A percentile compares a stretch with the other conserved stretches of the same genome.
phyloP scores from a whole-genome alignment of 2,797 vertebrate species.

The Ceryle rudis region DNA sequence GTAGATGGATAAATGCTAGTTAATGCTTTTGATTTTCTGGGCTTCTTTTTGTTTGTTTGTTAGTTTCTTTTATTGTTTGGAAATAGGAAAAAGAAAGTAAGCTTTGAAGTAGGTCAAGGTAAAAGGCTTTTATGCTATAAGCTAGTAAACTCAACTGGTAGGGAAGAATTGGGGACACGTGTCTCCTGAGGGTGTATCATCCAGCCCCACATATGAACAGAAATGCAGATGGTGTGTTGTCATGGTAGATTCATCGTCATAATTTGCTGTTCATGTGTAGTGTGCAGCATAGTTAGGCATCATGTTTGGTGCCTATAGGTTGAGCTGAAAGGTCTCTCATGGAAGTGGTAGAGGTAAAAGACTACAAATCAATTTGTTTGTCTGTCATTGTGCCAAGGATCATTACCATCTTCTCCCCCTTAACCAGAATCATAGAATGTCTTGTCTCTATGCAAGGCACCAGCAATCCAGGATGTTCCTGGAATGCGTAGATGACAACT shows the following conservation, averaged over 20 bases:
- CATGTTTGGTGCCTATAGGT: rapidly evolving
- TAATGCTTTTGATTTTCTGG: background rate
- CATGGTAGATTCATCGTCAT: background rate
- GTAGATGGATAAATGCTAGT: background rate
- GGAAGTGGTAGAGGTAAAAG: background rate
- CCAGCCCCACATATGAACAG: background rate
- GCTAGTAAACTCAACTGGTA: background rate
- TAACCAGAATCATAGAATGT: background rate
- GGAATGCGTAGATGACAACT: too few species aligned
- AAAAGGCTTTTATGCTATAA: background rate
- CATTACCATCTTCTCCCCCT: background rate
- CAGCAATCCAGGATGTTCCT: too few species aligned
- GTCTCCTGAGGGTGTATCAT: background rate
- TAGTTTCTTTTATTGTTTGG: background rate
- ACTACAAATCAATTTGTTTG: background rate
- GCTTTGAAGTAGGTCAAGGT: background rate
- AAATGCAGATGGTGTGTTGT: background rate
- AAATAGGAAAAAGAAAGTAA: background rate
- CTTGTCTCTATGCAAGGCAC: background rate
- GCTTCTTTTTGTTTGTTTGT: too few species aligned
- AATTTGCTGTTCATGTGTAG: background rate
- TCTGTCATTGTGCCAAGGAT: background rate
- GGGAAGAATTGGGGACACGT: rapidly evolving
- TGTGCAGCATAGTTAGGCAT: background rate
- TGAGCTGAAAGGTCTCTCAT: background rate